These are phyloP conservation scores for Platypus cylindrus DNA, from an alignment of 2,888 invertebrate genomes.

Conservation along the genomic window DNA sequence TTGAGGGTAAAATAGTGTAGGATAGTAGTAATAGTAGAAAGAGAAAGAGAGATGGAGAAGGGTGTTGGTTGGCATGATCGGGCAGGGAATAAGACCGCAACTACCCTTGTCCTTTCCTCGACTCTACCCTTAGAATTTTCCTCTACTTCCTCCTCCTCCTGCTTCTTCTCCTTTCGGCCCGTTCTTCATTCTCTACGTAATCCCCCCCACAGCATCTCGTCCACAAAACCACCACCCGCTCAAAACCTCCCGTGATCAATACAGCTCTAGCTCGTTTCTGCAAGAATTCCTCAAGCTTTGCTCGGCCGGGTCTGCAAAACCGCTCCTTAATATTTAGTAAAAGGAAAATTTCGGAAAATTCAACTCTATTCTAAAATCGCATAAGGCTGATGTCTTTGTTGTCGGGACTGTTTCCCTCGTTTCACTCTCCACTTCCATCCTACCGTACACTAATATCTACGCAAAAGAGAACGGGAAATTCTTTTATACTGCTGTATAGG, in stretches of 20 bases:
- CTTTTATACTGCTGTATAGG: too few species aligned
- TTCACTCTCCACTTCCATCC: too few species aligned
- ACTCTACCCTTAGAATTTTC: constrained; percentile 31
- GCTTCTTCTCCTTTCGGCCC: too few species aligned
- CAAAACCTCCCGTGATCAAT: constrained; percentile 34
- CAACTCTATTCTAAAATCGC: constrained; percentile 6
- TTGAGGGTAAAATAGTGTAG: too few species aligned
- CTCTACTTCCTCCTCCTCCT: too few species aligned
- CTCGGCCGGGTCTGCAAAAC: constrained; percentile 35
- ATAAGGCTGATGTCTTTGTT: constrained; percentile 13
- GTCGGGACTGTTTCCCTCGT: constrained; percentile 1
- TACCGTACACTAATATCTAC: too few species aligned
- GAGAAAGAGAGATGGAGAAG: constrained; percentile 15
- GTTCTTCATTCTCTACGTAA: too few species aligned
- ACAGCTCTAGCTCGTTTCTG: constrained; percentile 37
- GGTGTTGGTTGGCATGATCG: constrained; percentile 31
- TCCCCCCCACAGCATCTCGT: too few species aligned
- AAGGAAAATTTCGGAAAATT: constrained; percentile 13
- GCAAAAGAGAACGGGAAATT: too few species aligned
- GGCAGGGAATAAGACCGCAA: constrained; percentile 36
- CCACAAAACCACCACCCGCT: constrained; percentile 25
- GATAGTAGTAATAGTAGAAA: too few species aligned
- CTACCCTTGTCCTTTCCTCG: constrained; percentile 36
- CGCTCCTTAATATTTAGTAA: constrained; percentile 35
- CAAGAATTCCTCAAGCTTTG: constrained; percentile 39